A percentile compares a stretch with the other conserved stretches of the same genome.
Evolutionary conservation across 2,797 vertebrate species (phyloP).

Genomic region (Gymnothorax javanicus): DNA sequence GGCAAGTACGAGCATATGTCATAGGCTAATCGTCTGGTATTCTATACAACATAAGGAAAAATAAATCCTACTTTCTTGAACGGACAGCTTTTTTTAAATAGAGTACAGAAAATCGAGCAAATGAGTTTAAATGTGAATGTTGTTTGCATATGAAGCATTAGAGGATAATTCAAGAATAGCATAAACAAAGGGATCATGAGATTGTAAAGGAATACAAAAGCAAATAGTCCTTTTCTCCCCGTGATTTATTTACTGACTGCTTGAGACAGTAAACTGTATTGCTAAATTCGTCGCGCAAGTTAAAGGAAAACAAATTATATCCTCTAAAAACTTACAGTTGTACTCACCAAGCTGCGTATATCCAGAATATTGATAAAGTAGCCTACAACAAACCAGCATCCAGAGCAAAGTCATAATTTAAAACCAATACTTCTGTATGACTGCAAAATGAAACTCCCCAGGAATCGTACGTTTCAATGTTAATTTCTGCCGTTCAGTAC

Average conservation of each 20-base stretch:
- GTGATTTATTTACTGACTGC: not conserved
- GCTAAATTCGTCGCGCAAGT: not conserved
- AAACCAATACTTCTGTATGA: not conserved
- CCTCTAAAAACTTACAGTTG: not conserved
- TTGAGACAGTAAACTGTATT: not conserved
- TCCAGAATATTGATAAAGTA: not conserved
- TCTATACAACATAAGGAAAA: not conserved
- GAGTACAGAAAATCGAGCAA: not conserved
- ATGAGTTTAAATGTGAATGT: not conserved
- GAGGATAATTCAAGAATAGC: not conserved
- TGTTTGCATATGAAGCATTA: not conserved
- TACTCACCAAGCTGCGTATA: not conserved
- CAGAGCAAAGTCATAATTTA: not conserved
- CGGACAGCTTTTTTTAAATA: not conserved
- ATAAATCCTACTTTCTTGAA: not conserved
- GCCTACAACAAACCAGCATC: not conserved
- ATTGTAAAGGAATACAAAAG: not conserved
- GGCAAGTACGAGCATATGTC: not conserved
- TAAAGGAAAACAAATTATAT: not conserved
- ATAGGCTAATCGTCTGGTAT: conserved; percentile 7
- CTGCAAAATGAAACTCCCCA: not conserved
- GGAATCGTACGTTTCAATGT: not conserved
- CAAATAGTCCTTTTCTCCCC: not conserved
- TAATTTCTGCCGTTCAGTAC: not conserved
- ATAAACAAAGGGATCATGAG: conserved; percentile 43